Evolutionary conservation across 2,888 invertebrate genomes (phyloP).

Genomic region (Nomada lathburiana): DNA sequence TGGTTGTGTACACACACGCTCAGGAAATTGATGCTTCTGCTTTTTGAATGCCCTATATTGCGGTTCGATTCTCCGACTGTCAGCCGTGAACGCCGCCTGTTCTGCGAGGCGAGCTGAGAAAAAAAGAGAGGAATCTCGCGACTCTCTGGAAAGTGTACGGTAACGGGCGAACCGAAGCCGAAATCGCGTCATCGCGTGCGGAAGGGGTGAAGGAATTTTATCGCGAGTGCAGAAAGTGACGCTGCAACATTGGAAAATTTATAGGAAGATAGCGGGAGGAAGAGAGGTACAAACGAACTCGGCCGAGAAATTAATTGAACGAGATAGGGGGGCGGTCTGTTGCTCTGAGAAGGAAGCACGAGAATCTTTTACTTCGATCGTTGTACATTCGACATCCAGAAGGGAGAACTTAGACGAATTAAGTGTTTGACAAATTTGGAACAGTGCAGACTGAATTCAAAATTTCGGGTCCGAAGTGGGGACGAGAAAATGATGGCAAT

Average conservation of each 20-base stretch:
- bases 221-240: constrained; percentile 17
- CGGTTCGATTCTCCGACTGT: constrained; percentile 7
- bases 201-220: constrained; percentile 5
- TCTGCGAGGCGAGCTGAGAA: no score
- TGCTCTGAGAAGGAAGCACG: not conserved
- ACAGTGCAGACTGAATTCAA: not conserved
- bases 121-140: not conserved
- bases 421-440: no score
- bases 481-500: no score
- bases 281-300: constrained; percentile 52
- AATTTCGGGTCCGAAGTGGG: no score
- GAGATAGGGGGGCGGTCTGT: constrained; percentile 33
- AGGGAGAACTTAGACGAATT: not conserved
- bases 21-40: constrained; percentile 44
- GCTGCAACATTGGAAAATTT: constrained; percentile 54
- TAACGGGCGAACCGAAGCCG: no score
- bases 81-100: not conserved
- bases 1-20: constrained; percentile 50
- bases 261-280: constrained; percentile 50
- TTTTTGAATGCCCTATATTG: constrained; percentile 17
- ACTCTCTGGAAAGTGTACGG: not conserved
- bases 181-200: not conserved
- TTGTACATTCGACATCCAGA: not conserved
- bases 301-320: constrained; percentile 49
- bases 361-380: not conserved